Evolutionary conservation across 2,888 invertebrate species (phyloP).

Genomic region (Lasioglossum vierecki): DNA sequence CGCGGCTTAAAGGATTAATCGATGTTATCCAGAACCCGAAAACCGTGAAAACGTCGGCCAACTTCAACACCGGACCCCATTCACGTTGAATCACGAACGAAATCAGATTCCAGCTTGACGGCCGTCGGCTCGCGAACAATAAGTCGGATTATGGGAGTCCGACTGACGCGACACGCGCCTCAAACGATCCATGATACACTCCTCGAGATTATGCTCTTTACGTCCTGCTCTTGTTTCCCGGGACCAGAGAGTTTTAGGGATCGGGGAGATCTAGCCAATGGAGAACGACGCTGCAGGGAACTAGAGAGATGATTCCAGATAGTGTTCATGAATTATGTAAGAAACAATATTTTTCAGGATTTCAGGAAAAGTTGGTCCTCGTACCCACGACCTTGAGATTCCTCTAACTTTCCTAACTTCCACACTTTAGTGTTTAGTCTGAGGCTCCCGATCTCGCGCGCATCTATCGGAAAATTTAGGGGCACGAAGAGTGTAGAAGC

Average conservation of each 20-base stretch:
- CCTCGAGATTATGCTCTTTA: constrained; percentile 28
- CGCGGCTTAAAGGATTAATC: constrained; percentile 67
- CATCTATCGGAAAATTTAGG: neutral
- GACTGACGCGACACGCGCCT: constrained; percentile 14
- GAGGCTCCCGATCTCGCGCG: neutral
- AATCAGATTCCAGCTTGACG: constrained; percentile 56
- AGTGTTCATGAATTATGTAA: neutral
- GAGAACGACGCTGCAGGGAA: neutral
- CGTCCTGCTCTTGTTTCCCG: neutral
- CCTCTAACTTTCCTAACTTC: neutral
- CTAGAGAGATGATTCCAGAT: neutral
- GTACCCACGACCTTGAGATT: neutral
- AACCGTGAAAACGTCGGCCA: constrained; percentile 58
- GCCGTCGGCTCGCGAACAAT: constrained; percentile 58
- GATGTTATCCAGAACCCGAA: constrained; percentile 63
- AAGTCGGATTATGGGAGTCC: constrained; percentile 58
- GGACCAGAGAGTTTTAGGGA: constrained; percentile 8
- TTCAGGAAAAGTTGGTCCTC: neutral
- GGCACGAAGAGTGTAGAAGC: neutral
- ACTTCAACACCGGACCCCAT: neutral
- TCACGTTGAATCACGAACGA: constrained; percentile 47
- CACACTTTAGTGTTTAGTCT: neutral
- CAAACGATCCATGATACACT: constrained; percentile 40
- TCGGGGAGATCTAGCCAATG: neutral
- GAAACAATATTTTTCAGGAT: neutral